phyloP scores from a whole-genome alignment of 2,888 invertebrate species.

The Phortica magna region DNA sequence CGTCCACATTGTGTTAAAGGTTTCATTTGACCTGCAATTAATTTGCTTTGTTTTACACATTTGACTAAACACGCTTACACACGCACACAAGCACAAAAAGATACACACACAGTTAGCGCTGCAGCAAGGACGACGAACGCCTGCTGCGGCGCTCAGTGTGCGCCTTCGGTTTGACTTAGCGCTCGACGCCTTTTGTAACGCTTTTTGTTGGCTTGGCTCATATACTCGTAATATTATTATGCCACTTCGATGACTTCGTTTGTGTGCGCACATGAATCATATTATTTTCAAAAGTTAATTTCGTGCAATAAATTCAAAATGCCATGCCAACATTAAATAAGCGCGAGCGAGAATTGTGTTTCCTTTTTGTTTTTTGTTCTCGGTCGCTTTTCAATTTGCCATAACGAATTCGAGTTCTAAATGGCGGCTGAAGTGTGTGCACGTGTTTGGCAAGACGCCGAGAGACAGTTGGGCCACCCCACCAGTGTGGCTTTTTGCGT shows the following conservation, averaged over 20 bases:
- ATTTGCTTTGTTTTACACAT: slow-evolving; percentile 73
- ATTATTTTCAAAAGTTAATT: slow-evolving; percentile 69
- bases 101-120: background rate
- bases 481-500: background rate
- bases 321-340: slow-evolving; percentile 54
- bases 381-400: slow-evolving; percentile 41
- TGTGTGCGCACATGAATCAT: too few species aligned
- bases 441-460: slow-evolving; percentile 23
- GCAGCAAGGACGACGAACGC: slow-evolving; percentile 35
- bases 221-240: slow-evolving; percentile 72
- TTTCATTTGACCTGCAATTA: slow-evolving; percentile 71
- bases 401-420: slow-evolving; percentile 45
- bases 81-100: slow-evolving; percentile 10
- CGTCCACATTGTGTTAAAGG: background rate
- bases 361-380: background rate
- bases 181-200: slow-evolving; percentile 23
- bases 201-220: slow-evolving; percentile 48
- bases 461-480: too few species aligned
- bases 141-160: slow-evolving; percentile 36
- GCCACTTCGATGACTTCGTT: slow-evolving; percentile 54
- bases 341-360: slow-evolving; percentile 1
- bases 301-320: slow-evolving; percentile 70
- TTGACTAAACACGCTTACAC: slow-evolving; percentile 55
- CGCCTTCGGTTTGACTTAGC: slow-evolving; percentile 8
- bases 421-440: slow-evolving; percentile 49